Conservation (phyloP, 2,888 invertebrate species). For the Pristionchus maxplancki region DNA sequence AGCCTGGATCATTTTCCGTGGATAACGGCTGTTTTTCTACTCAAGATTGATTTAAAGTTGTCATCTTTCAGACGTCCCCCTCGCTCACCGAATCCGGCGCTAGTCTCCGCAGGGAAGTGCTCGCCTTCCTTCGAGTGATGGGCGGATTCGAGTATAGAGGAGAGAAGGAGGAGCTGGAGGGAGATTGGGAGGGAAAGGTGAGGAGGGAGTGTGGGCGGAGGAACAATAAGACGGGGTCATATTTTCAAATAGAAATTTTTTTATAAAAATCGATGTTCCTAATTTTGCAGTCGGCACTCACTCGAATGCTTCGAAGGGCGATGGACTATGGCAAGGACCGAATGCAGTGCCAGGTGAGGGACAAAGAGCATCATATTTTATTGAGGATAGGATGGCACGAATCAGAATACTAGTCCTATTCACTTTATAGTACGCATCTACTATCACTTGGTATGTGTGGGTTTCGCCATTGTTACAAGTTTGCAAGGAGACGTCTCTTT, state of each 20-base stretch:
- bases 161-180: constrained; percentile 25
- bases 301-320: constrained; percentile 8
- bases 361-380: too few relatives aligned
- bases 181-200: constrained; percentile 37
- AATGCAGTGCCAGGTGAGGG: constrained; percentile 41
- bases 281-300: constrained; percentile 18
- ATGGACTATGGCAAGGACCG: constrained; percentile 47
- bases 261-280: background rate
- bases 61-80: background rate
- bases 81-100: background rate
- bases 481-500: background rate
- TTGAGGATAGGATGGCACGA: background rate
- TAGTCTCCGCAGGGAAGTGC: background rate
- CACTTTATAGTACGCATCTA: too few relatives aligned
- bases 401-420: too few relatives aligned
- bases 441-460: too few relatives aligned
- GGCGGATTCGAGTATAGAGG: background rate
- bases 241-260: too few relatives aligned
- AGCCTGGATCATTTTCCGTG: background rate
- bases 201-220: background rate
- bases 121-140: constrained; percentile 35
- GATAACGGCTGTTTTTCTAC: too few relatives aligned
- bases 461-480: too few relatives aligned
- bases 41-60: too few relatives aligned
- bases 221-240: too few relatives aligned